Percentiles rank a stretch among this genome's conserved stretches.
Conservation (phyloP, 2,113 vertebrate genomes). For the Cyprinodon tularosa region DNA sequence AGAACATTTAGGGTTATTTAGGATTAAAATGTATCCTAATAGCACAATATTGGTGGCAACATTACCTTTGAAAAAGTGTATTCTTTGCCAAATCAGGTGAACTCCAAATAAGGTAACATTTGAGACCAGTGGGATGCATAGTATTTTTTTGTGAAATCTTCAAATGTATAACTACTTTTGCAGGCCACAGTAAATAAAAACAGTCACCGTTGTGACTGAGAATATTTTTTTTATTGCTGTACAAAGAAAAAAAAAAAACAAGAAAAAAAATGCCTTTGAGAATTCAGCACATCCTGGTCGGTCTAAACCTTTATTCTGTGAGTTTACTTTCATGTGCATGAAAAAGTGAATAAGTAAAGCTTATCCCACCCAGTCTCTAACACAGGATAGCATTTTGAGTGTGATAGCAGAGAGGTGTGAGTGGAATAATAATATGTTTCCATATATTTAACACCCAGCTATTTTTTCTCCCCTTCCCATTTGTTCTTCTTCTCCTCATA, state of each 20-base stretch:
- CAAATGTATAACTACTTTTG: no score
- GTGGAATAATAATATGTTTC: constrained; percentile 55
- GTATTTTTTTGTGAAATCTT: no score
- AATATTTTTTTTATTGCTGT: neutral
- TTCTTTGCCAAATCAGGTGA: no score
- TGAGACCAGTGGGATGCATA: no score
- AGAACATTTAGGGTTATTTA: no score
- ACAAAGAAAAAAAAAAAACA: neutral
- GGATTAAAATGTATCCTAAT: no score
- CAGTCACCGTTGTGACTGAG: no score
- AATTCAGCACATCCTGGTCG: neutral
- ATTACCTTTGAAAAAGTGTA: no score
- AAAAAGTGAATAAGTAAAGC: constrained; percentile 43
- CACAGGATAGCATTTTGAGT: constrained; percentile 44
- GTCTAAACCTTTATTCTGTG: neutral
- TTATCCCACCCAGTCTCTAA: constrained; percentile 32
- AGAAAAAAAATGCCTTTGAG: neutral
- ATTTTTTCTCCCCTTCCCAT: constrained; percentile 49
- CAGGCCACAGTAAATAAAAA: no score
- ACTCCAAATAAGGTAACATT: no score
- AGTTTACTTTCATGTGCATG: constrained; percentile 13
- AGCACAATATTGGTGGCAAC: no score
- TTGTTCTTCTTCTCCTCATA: constrained; percentile 48
- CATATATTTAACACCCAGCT: constrained; percentile 65
- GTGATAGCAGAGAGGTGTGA: constrained; percentile 51